Conservation (phyloP, 1,140 invertebrate genomes). For the Protaetia brevitarsis region DNA sequence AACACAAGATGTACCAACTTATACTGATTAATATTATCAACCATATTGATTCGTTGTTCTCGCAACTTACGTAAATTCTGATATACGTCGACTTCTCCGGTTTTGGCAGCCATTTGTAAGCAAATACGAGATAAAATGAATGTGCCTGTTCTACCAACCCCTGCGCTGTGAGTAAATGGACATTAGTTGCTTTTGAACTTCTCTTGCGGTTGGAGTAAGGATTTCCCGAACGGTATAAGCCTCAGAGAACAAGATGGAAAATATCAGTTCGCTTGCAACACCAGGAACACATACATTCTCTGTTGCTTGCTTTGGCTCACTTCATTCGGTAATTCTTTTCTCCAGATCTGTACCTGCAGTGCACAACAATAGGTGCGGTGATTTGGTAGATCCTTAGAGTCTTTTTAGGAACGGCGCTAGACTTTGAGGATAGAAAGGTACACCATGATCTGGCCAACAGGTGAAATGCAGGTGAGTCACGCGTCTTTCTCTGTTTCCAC, state of each 20-base stretch:
- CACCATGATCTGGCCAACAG: conserved; percentile 64
- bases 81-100: conserved; percentile 77
- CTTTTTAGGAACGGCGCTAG: conserved; percentile 58
- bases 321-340: conserved; percentile 3
- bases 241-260: too few relatives aligned
- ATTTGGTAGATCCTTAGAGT: conserved; percentile 51
- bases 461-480: conserved; percentile 51
- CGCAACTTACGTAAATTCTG: conserved; percentile 77
- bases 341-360: conserved; percentile 52
- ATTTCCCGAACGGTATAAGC: too few relatives aligned
- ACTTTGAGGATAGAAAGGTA: conserved; percentile 55
- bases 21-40: conserved; percentile 50
- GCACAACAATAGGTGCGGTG: conserved; percentile 54
- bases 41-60: conserved; percentile 80
- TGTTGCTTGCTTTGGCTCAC: too few relatives aligned
- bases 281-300: too few relatives aligned
- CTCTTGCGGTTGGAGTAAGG: too few relatives aligned
- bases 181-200: background rate
- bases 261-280: too few relatives aligned
- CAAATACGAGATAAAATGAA: conserved; percentile 79
- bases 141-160: conserved; percentile 81
- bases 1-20: conserved; percentile 44
- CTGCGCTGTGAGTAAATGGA: conserved; percentile 58
- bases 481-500: conserved; percentile 44
- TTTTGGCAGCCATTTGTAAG: conserved; percentile 62